These are phyloP conservation scores for Epizoanthus scotinus DNA, from an alignment of 92 coral and sea anemone species.

Conservation along the genomic window DNA sequence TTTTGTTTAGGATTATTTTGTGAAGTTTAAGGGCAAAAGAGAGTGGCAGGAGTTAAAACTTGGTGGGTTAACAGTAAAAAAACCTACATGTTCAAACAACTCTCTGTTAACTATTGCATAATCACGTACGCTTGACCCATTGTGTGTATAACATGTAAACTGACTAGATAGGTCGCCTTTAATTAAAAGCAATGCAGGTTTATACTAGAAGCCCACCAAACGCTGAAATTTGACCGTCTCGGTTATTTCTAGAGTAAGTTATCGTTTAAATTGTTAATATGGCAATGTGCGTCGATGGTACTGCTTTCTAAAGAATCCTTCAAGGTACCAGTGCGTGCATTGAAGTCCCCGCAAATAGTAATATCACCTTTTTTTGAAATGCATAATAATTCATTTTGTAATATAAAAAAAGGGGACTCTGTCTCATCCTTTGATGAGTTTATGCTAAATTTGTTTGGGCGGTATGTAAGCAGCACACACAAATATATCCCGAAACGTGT, in stretches of 20 bases:
- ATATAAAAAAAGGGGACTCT: not conserved
- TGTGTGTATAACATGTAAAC: slow-evolving; percentile 51
- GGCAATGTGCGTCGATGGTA: not conserved
- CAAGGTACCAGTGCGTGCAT: slow-evolving; percentile 2
- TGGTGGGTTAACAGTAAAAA: not conserved
- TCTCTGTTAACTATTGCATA: slow-evolving; percentile 21
- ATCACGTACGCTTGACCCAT: slow-evolving; percentile 55
- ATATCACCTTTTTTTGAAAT: not conserved
- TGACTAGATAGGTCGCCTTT: slow-evolving; percentile 48
- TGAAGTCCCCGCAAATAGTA: slow-evolving; percentile 3
- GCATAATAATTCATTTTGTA: not conserved
- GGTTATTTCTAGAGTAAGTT: not conserved
- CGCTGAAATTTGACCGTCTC: not conserved
- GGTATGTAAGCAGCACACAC: not conserved
- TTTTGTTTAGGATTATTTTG: not conserved
- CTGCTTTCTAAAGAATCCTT: not conserved
- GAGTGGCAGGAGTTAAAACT: slow-evolving; percentile 1
- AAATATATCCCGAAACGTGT: not conserved
- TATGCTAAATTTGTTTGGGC: not conserved
- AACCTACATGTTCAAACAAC: not conserved
- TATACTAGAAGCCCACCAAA: not conserved
- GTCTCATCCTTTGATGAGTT: not conserved
- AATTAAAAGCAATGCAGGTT: slow-evolving; percentile 13
- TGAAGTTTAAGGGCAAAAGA: not conserved
- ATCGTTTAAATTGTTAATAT: not conserved